phyloP scores from a whole-genome alignment of 1,140 invertebrate species.

The Sarcophaga bullata region DNA sequence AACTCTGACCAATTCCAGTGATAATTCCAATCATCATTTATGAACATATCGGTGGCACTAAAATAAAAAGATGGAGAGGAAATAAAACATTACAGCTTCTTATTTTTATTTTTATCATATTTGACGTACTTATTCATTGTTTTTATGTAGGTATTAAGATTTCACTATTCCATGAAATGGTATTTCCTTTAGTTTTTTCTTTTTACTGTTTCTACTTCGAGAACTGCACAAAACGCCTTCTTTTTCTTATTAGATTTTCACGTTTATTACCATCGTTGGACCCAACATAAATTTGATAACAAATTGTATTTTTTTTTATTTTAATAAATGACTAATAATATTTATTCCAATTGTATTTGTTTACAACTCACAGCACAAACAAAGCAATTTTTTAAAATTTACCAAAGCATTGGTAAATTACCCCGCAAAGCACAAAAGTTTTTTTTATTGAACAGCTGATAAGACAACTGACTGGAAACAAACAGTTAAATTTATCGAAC shows the following conservation, averaged over 20 bases:
- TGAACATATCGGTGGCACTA: slow-evolving; percentile 42
- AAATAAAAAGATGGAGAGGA: background rate
- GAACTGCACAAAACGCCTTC: background rate
- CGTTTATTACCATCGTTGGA: background rate
- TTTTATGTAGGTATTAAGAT: background rate
- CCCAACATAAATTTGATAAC: background rate
- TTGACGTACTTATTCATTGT: background rate
- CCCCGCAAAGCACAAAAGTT: background rate
- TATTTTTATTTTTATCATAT: background rate
- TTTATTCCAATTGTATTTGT: background rate
- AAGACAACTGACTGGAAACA: background rate
- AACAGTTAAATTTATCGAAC: background rate
- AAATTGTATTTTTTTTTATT: background rate
- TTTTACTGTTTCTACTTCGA: background rate
- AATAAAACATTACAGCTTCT: background rate
- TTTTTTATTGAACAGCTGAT: background rate
- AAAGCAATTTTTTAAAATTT: background rate
- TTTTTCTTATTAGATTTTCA: background rate
- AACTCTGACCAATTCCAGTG: slow-evolving; percentile 79
- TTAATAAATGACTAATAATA: background rate
- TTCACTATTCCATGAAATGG: slow-evolving; percentile 1
- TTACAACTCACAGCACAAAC: background rate
- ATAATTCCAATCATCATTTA: slow-evolving; percentile 50
- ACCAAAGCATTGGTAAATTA: background rate
- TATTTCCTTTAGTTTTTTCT: background rate